Evolutionary conservation across 2,113 vertebrate species (phyloP).

Genomic region (Leucopternis melanops): DNA sequence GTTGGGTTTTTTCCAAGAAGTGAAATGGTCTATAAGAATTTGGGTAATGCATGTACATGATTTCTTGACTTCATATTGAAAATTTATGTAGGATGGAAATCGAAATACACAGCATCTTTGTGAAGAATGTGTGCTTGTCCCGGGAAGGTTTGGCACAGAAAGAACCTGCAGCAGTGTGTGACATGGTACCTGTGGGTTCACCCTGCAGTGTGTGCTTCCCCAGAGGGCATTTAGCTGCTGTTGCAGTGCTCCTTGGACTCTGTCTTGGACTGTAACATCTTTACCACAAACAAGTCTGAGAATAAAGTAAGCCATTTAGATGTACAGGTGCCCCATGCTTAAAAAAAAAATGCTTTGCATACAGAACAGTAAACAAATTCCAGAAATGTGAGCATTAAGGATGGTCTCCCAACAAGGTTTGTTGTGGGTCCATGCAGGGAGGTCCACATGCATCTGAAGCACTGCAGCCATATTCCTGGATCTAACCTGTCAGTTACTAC

Average conservation of each 20-base stretch:
- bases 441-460: neutral
- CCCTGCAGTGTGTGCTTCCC: neutral
- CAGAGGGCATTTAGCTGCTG: neutral
- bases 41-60: conserved; percentile 41
- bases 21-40: conserved; percentile 55
- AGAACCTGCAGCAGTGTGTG: neutral
- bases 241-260: neutral
- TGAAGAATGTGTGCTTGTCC: conserved; percentile 46
- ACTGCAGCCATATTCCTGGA: neutral
- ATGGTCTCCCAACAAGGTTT: neutral
- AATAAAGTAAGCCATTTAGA: neutral
- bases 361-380: neutral
- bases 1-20: conserved; percentile 9
- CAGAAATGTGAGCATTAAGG: neutral
- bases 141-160: neutral
- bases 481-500: neutral
- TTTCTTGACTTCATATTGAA: conserved; percentile 45
- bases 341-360: neutral
- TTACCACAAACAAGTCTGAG: neutral
- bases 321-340: neutral
- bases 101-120: conserved; percentile 73
- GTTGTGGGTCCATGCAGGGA: neutral
- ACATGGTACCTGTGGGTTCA: neutral
- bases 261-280: neutral
- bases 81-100: conserved; percentile 64